Evolutionary conservation across 2,888 invertebrate species (phyloP).

Genomic region (Cephus nigrinus): DNA sequence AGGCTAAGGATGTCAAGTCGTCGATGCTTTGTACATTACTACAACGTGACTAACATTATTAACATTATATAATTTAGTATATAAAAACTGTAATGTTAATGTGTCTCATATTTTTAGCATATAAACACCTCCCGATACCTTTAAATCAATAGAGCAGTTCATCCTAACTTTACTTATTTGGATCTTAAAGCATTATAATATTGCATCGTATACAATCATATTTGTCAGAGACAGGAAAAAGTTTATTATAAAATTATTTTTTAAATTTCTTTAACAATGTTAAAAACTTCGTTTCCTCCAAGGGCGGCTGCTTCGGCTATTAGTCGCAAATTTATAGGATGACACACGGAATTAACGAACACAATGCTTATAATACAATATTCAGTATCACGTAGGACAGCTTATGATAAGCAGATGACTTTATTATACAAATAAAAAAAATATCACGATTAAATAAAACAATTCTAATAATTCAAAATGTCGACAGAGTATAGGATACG

Average conservation of each 20-base stretch:
- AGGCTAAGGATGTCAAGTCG: neutral
- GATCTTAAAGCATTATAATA: neutral
- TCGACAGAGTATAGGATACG: neutral
- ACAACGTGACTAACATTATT: neutral
- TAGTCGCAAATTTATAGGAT: neutral
- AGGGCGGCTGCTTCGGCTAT: neutral
- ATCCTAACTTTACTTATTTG: neutral
- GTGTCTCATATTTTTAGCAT: slow-evolving; percentile 7
- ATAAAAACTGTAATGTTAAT: slow-evolving; percentile 3
- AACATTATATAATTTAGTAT: neutral
- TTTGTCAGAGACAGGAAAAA: no score
- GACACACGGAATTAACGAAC: neutral
- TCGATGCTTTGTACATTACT: neutral
- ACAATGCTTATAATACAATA: neutral
- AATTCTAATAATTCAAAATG: neutral
- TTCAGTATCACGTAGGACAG: neutral
- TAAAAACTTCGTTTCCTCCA: neutral
- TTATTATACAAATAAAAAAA: no score
- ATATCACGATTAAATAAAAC: neutral
- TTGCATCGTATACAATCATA: neutral
- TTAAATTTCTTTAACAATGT: neutral
- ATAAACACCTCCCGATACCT: slow-evolving; percentile 1
- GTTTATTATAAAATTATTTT: neutral
- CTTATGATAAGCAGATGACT: no score
- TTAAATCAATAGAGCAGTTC: neutral